Base-by-base conservation (phyloP, 1,140 invertebrate species). In the Thalassaphorura encarpata region DNA sequence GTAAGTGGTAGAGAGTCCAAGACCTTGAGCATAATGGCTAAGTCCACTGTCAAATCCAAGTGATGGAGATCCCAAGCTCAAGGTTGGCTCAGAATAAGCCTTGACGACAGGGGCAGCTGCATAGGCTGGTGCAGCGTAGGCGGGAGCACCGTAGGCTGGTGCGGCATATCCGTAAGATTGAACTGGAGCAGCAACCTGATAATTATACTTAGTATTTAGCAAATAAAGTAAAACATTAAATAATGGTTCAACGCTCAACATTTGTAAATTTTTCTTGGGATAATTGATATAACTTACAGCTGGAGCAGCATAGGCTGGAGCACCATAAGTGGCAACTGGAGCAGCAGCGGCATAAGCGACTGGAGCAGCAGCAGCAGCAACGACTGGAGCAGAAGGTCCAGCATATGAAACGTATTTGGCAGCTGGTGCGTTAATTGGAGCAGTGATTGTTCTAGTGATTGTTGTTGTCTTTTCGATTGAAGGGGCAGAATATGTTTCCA, bases 381-480 rank as follows among this genome's bases (percentile, higher is more conserved):
- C 23, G 28, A 58, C 41, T 1, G 57, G 53, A 18, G 57, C 57
- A 15, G 41, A 23, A 21, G 62, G 62, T 1, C 58, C 62, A 24
- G 39, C 24, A 45, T 61, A 63, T 4, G 27, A 15, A 33, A 63
- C 55, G 29, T 40, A 52, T 47, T 59, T 55, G 18, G 54, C 61
- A 42, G 48, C 50, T 46, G 61, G 61, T n/a, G 61, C 61, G 28
- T 58, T 59, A 24, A 62, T 40, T 27, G 61, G 61, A 52, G 61
- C 56, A 18, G 61, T 62, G 39, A 62, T 62, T 16, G 61, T 62
- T n/a, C 61, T n/a, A 19, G 61, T 62, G 39, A 64, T 64, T 23
- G 56, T 56, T 0, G 63, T 64, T 6, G 63, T 64, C 46, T 64
- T 64, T 27, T 64, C 63, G 54, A 64, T 64, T 24, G 54, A 58